A percentile compares a stretch with the other conserved stretches of the same genome.
Evolutionary conservation across 2,797 vertebrate genomes (phyloP).

Genomic region (Sarcoramphus papa): DNA sequence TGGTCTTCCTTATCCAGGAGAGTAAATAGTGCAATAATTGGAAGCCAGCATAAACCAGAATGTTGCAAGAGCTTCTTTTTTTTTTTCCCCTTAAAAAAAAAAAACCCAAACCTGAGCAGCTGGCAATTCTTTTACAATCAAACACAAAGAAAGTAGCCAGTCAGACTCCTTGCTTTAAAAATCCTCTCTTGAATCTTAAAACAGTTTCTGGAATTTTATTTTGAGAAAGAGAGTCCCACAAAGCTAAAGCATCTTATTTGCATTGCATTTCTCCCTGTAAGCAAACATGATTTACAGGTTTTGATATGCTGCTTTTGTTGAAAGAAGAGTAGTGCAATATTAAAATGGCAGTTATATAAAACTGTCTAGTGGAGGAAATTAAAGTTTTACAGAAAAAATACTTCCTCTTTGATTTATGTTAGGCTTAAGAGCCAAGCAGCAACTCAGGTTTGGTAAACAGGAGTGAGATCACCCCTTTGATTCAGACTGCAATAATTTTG

Average conservation of each 20-base stretch:
- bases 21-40: slow-evolving; percentile 10
- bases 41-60: background rate
- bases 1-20: background rate
- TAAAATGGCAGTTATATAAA: slow-evolving; percentile 20
- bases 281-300: background rate
- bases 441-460: background rate
- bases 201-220: slow-evolving; percentile 20
- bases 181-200: background rate
- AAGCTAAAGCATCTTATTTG: background rate
- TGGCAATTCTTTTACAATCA: slow-evolving; percentile 59
- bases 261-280: background rate
- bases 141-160: background rate
- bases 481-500: background rate
- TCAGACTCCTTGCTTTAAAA: slow-evolving; percentile 8
- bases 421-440: background rate
- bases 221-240: background rate
- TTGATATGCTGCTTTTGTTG: background rate
- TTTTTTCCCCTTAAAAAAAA: background rate
- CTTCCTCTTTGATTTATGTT: background rate
- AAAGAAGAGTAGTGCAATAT: background rate
- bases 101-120: background rate
- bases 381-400: background rate
- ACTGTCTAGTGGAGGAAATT: slow-evolving; percentile 9
- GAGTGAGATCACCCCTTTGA: background rate
- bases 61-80: slow-evolving; percentile 21